Conservation (phyloP, 2,113 vertebrate genomes). For the Elachura formosa region DNA sequence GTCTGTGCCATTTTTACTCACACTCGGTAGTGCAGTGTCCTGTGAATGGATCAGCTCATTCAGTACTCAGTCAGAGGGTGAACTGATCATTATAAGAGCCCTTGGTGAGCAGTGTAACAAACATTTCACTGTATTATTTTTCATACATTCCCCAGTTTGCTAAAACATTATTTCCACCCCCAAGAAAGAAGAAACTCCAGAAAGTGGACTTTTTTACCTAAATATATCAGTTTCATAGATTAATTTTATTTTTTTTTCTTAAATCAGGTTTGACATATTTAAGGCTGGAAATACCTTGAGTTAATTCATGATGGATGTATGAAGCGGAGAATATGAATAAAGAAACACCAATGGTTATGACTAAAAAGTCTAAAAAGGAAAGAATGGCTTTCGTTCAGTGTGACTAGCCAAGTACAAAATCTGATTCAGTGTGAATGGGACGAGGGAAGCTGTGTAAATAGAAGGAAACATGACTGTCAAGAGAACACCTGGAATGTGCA, state of each 20-base stretch:
- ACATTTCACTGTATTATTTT: neutral
- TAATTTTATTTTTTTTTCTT: neutral
- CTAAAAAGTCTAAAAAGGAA: neutral
- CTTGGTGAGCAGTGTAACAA: neutral
- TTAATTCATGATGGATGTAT: neutral
- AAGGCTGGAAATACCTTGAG: neutral
- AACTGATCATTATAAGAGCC: neutral
- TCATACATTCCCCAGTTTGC: rapidly evolving
- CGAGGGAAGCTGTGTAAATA: neutral
- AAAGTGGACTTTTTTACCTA: neutral
- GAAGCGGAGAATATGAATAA: neutral
- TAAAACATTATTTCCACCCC: neutral
- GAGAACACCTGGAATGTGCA: slow-evolving; percentile 1
- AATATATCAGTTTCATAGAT: neutral
- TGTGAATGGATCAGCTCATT: neutral
- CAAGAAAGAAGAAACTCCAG: neutral
- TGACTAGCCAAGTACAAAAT: neutral
- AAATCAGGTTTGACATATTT: neutral
- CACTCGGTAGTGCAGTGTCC: neutral
- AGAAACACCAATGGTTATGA: neutral
- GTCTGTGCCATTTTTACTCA: neutral
- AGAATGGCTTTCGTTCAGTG: neutral
- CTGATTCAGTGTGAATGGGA: neutral
- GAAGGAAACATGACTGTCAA: neutral
- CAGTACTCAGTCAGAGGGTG: neutral